A percentile compares a stretch with the other conserved stretches of the same genome.
phyloP scores from a whole-genome alignment of 2,113 vertebrate species.

The Tragelaphus imberbis region DNA sequence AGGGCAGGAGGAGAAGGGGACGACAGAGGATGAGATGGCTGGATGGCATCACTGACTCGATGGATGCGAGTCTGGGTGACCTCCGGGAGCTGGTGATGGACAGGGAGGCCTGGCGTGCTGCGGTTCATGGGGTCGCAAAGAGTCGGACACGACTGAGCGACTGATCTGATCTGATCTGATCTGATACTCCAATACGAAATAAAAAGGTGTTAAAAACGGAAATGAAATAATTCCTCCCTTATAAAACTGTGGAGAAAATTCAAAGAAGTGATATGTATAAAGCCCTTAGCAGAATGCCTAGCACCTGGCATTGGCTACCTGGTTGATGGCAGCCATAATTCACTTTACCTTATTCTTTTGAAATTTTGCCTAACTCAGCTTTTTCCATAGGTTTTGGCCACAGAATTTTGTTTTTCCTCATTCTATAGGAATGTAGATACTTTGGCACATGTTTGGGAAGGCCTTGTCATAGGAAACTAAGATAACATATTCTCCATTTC shows the following conservation, averaged over 20 bases:
- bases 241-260: background rate
- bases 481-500: background rate
- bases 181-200: background rate
- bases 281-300: background rate
- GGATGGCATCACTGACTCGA: no score
- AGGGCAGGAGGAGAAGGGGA: no score
- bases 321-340: background rate
- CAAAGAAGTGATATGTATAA: background rate
- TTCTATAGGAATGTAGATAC: background rate
- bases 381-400: background rate
- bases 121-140: no score
- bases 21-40: no score
- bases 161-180: no score
- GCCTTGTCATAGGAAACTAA: background rate
- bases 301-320: background rate
- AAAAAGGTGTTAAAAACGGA: background rate
- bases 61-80: no score
- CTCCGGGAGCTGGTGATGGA: no score
- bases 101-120: no score
- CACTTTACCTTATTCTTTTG: background rate
- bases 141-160: no score
- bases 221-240: background rate
- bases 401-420: background rate
- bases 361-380: background rate
- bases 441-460: background rate